Evolutionary conservation across 1,140 invertebrate species (phyloP), one percentile per base, ranked within the genome.

Genomic region (Drosophila pandora): DNA sequence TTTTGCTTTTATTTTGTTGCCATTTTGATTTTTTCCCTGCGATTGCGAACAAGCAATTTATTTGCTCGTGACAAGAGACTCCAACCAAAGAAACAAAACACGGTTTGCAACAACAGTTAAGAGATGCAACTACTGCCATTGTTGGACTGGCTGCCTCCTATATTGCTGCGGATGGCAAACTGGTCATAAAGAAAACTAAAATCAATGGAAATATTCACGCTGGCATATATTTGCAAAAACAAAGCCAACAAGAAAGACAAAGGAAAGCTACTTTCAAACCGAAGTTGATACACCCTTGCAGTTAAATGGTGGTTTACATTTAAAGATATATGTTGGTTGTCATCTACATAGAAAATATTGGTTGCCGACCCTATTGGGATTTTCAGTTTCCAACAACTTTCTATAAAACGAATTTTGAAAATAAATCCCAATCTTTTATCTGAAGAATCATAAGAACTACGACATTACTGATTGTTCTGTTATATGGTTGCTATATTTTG

Each of bases 131-230:
- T 55, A 56, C 63, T 5, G 6, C 25, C 22, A 37, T 13, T 45
- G 39, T 37, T 23, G 34, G 8, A 2, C 41, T 10, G 41, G 41
- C 41, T 43, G 17, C 39, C 39, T 54, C 30, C 52, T 48, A 32
- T 62, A 32, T 50, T 30, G 64, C 28, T 30, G 64, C 28, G 60
- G 39, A 25, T 32, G 49, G 52, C 22, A 75, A 76, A 85, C 61
- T 61, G 57, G 61, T 78, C 75, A 87, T 85, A 87, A 85, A 82
- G 78, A 78, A 81, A 60, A 75, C 78, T 64, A 75, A 87, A 85
- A 85, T 87, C 82, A 87, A 84, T 84, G 82, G 73, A 85, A 84
- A 85, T 74, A 84, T 85, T 85, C 78, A 74, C 78, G 58, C 53
- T 85, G 82, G 82, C 82, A 85, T 87, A 85, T 87, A 85, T 82